Evolutionary conservation across 2,797 vertebrate species (phyloP).

Genomic region (Sardinella longiceps): DNA sequence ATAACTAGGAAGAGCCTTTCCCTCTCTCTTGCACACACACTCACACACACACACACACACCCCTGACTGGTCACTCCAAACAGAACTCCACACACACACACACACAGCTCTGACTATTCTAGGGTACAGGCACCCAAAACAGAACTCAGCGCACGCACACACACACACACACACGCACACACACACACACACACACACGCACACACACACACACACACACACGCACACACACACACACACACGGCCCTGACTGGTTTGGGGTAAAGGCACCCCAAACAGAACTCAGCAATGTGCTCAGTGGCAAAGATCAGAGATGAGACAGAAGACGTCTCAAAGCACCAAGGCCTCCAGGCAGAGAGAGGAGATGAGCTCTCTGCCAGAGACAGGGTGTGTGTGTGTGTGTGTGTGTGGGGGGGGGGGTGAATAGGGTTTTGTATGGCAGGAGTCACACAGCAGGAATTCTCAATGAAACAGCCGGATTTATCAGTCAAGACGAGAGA

Average conservation of each 20-base stretch:
- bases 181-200: too few relatives aligned
- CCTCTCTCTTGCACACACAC: too few relatives aligned
- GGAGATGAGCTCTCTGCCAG: not conserved
- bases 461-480: not conserved
- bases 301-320: not conserved
- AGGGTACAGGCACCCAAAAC: too few relatives aligned
- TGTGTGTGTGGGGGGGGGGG: too few relatives aligned
- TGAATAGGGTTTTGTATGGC: too few relatives aligned
- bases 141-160: too few relatives aligned
- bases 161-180: too few relatives aligned
- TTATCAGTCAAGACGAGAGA: not conserved
- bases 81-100: too few relatives aligned
- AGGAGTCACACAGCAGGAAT: too few relatives aligned
- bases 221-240: not conserved
- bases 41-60: too few relatives aligned
- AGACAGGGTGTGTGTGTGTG: not conserved
- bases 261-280: not conserved
- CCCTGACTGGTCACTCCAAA: too few relatives aligned
- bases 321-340: not conserved
- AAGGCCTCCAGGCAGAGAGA: not conserved
- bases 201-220: too few relatives aligned
- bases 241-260: not conserved
- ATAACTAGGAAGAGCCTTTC: constrained; percentile 25
- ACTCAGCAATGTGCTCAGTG: not conserved
- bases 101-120: not conserved